A percentile compares a stretch with the other conserved stretches of the same genome.
Conservation (phyloP, 2,797 vertebrate species). For the Staurois parvus region DNA sequence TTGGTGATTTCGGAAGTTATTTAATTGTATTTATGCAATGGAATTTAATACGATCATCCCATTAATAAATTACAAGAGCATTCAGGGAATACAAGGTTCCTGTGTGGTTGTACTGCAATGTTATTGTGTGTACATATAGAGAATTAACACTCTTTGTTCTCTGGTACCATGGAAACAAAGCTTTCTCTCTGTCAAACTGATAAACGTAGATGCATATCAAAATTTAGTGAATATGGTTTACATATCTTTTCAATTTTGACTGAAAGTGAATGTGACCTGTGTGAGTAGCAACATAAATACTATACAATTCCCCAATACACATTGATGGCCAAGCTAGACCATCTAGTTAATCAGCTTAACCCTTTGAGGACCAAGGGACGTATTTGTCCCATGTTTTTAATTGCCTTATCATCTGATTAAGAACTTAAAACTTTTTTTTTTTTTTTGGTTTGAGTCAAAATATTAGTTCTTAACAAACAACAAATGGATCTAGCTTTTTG, state of each 20-base stretch:
- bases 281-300: not conserved
- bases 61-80: not conserved
- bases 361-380: too few relatives aligned
- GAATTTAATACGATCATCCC: not conserved
- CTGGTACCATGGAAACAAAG: conserved; percentile 49
- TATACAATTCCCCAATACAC: not conserved
- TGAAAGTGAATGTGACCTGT: too few relatives aligned
- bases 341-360: too few relatives aligned
- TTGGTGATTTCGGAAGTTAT: not conserved
- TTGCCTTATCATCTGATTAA: too few relatives aligned
- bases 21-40: not conserved
- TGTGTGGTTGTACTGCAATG: conserved; percentile 31
- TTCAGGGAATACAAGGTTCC: not conserved
- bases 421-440: too few relatives aligned
- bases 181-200: conserved; percentile 5
- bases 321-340: not conserved
- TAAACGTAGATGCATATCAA: conserved; percentile 1
- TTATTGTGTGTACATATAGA: conserved; percentile 24
- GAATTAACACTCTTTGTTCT: conserved; percentile 34
- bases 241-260: not conserved
- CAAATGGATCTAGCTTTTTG: too few relatives aligned
- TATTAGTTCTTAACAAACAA: too few relatives aligned
- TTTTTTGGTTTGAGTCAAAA: too few relatives aligned
- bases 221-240: not conserved
- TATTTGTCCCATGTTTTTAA: too few relatives aligned